Base-by-base conservation (phyloP, 2,113 vertebrate species). In the Ammodytes marinus region DNA sequence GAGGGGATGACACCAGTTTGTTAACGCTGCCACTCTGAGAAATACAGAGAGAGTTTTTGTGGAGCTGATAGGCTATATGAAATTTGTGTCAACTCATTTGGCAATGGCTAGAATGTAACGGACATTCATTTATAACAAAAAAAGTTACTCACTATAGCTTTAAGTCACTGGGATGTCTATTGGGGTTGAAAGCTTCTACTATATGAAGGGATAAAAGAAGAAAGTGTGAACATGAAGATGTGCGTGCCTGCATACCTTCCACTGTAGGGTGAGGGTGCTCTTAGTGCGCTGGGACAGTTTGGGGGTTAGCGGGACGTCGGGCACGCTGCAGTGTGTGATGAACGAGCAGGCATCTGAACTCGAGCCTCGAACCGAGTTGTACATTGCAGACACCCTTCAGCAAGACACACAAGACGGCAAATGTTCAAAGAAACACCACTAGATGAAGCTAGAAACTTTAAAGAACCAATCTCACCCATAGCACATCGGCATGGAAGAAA, bases 201-300 rank as follows among this genome's bases (percentile, higher is more conserved):
- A 43, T 59, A 43, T 19, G 60, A 46, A 8, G 39, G 8, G 17
- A 64, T 11, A 1, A 75, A 54, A 40, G 10, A 60, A 3, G 39
- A 27, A 27, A 1, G 37, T 54, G 55, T 54, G 27, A 9, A 42
- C 7, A 35, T 49, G 61, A 52, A 60, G 8, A 10, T 47, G 65
- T 65, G 5, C 35, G 69, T 17, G 63, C 27, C 10, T 1, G 3
- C 27, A 27, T 94, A 99, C 98, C 97, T 99, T 99, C 98, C 98
- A 99, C 67, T 99, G 98, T 84, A 99, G 89, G 79, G 96, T 96
- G 43, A 99, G 96, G 66, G 97, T 97, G 92, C 94, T 98, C 95
- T 97, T 98, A 93, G 96, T 97, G 93, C 96, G 96, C 81, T 99
- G 96, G 0, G 97, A 96, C 79, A 98, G 93, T 91, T 97, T 98